Percentiles rank a stretch among this genome's conserved stretches.
phyloP scores from a whole-genome alignment of 2,888 invertebrate genomes.

The Phaonia tiefii region DNA sequence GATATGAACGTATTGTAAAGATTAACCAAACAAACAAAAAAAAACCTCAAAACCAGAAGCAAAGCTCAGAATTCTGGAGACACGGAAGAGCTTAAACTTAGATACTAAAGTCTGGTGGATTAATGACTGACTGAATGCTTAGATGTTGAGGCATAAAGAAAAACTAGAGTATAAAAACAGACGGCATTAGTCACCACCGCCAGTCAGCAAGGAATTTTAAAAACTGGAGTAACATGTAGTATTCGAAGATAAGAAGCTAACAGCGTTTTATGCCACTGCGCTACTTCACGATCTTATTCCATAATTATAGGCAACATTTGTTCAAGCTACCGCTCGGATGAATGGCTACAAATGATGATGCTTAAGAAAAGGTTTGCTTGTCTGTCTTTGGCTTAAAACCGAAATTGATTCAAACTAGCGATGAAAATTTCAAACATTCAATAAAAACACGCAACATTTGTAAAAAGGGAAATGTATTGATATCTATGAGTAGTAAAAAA shows the following conservation, averaged over 20 bases:
- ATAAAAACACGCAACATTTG: not conserved
- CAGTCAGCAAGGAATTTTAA: constrained; percentile 25
- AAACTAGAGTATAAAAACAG: no score
- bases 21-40: constrained; percentile 4
- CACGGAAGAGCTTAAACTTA: constrained; percentile 10
- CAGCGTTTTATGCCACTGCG: not conserved
- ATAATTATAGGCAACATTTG: not conserved
- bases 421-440: not conserved
- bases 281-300: constrained; percentile 1
- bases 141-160: no score
- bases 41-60: not conserved
- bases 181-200: constrained; percentile 19
- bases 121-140: not conserved
- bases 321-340: not conserved
- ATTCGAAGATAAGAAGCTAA: constrained; percentile 35
- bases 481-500: no score
- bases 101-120: not conserved
- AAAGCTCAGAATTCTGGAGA: constrained; percentile 40
- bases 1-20: not conserved
- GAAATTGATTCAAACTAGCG: not conserved
- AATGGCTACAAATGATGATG: not conserved
- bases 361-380: not conserved
- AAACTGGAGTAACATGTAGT: constrained; percentile 48
- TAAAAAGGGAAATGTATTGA: no score
- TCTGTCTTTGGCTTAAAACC: not conserved